Base-by-base conservation (phyloP, 1,140 invertebrate species). In the Sipha flava region DNA sequence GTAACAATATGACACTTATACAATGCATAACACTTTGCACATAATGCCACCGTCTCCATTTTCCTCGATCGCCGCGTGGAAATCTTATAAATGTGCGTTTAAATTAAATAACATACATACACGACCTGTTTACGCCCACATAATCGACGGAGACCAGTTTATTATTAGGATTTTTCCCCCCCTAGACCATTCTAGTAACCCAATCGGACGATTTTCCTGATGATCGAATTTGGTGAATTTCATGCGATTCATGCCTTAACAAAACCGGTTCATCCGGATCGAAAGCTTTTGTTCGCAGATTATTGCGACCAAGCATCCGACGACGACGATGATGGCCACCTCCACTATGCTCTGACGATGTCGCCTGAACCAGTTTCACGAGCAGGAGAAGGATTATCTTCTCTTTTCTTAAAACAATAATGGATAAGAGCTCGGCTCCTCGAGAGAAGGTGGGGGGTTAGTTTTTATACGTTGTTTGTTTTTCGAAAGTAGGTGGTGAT, bases 231-330 rank as follows among this genome's bases (percentile, higher is more conserved):
- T 49, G 64, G 64, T 14, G 9, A 40, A 66, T 66, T 66, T 66
- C 21, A 34, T 37, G 37, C 10, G 45, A 14, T 4, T 18, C 16
- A n/a, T 16, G 18, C 23, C 10, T n/a, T n/a, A n/a, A n/a, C 45
- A 2, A 72, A 70, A 72, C 68, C 68, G 68, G 68, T 72, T 72
- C 18, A 23, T 72, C 12, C 2, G n/a, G 26, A 34, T 18, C 18
- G 43, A 72, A 72, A 49, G 26, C 68, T 72, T 72, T 72, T 72
- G 68, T 72, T 29, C 64, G 37, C 12, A n/a, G n/a, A n/a, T n/a
- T n/a, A n/a, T n/a, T n/a, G n/a, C n/a, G n/a, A n/a, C n/a, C n/a
- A n/a, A n/a, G n/a, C n/a, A n/a, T n/a, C n/a, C n/a, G n/a, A n/a
- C 9, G 10, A 66, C 21, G 2, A 6, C 34, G n/a, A 26, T 18